Base-by-base conservation (phyloP, 2,797 vertebrate genomes). In the Diglossa cyanea region DNA sequence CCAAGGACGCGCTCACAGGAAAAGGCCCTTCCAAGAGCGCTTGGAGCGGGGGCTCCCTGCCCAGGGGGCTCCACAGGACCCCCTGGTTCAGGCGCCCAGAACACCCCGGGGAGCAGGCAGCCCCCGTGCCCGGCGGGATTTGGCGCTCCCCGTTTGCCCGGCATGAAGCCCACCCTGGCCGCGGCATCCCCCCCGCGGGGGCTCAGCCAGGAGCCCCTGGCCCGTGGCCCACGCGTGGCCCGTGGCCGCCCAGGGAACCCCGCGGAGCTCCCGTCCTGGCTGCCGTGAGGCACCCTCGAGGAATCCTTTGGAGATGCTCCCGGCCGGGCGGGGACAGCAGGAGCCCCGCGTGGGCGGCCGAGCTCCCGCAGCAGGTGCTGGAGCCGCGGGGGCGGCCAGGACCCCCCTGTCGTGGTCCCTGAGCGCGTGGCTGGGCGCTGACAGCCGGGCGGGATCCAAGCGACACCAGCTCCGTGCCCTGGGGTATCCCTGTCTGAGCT, bases 401-500 rank as follows among this genome's bases (percentile, higher is more conserved):
- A 61, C 6, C 17, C 39, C 25, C 11, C 14, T 3, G 7, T 8
- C 7, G 35, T 2, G 2, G 1, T 44, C 4, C 25, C 31, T 13
- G 90, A 44, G 9, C 0, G 1, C 1, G 24, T 3, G 51, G 30
- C 24, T 57, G 76, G 40, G 40, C 5, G 4, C 24, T 45, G 77
- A 61, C n/a, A 26, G 31, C 0, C 1, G 65, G 11, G 30, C 37
- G 54, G 66, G 14, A 4, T 31, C 51, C 37, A 2, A 13, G 60
- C 1, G 79, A 17, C 68, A 10, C 35, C 4, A 2, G 2, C 31
- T 35, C 28, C 1, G 0, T 13, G 53, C 19, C 40, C 45, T 2
- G 51, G 61, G 42, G 2, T 39, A 63, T 16, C 35, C 39, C 39
- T 3, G 15, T 16, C 23, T 2, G 7, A 1, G 28, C 21, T 5